Evolutionary conservation across 2,888 invertebrate genomes (phyloP).

Genomic region (Athalia circularis): DNA sequence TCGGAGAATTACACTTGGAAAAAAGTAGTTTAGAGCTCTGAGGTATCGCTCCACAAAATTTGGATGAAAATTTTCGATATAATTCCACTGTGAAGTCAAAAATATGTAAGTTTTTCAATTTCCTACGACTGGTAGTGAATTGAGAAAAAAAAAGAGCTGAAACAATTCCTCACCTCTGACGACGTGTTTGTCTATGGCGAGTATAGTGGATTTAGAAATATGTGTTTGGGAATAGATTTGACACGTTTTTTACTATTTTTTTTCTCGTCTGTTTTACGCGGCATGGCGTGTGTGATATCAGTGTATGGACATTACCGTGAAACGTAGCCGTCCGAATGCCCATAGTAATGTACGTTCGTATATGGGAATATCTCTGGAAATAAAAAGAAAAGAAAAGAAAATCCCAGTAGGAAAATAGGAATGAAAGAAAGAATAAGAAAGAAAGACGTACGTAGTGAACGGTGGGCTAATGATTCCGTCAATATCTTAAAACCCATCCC

Average conservation of each 20-base stretch:
- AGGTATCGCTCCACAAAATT: too few species aligned
- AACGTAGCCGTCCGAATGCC: slow-evolving; percentile 1
- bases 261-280: neutral
- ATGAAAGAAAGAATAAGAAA: neutral
- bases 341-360: neutral
- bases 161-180: too few species aligned
- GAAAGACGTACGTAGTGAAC: slow-evolving; percentile 21
- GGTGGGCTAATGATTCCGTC: slow-evolving; percentile 47
- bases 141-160: too few species aligned
- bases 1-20: too few species aligned
- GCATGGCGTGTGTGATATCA: slow-evolving; percentile 21
- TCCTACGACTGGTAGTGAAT: too few species aligned
- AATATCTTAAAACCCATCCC: slow-evolving; percentile 48
- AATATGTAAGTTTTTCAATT: too few species aligned
- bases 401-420: neutral
- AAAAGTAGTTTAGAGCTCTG: too few species aligned
- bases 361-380: too few species aligned
- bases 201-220: neutral
- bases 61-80: too few species aligned
- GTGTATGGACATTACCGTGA: slow-evolving; percentile 5
- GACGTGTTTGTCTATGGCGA: too few species aligned
- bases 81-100: too few species aligned
- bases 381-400: too few species aligned
- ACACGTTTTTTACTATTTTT: neutral
- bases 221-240: neutral